Percentiles rank a stretch among this genome's conserved stretches.
Evolutionary conservation across 2,888 invertebrate genomes (phyloP).

Genomic region (Liposcelis brunnea): DNA sequence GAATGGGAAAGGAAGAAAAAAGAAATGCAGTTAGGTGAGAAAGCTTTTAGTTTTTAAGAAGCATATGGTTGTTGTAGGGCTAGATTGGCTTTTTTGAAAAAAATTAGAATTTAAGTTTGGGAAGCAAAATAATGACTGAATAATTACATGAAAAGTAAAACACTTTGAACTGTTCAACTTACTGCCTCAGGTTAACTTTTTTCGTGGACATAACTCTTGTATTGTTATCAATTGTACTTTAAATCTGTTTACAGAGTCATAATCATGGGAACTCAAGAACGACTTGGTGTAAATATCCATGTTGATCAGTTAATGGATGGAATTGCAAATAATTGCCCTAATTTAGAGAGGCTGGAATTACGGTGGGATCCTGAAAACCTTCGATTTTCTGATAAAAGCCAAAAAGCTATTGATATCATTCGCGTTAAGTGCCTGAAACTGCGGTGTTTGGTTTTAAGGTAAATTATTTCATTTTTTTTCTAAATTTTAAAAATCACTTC

Average conservation of each 20-base stretch:
- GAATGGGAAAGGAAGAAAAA: not conserved
- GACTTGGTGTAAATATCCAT: slow-evolving; percentile 89
- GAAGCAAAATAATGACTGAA: no score
- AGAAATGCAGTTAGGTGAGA: not conserved
- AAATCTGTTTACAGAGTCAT: slow-evolving; percentile 55
- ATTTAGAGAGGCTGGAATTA: slow-evolving; percentile 79
- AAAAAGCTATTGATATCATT: slow-evolving; percentile 95
- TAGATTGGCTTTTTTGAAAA: no score
- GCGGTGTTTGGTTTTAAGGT: slow-evolving; percentile 84
- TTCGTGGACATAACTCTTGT: no score
- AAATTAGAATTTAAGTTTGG: no score
- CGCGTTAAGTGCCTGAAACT: slow-evolving; percentile 88
- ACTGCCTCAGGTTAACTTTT: no score
- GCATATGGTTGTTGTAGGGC: no score
- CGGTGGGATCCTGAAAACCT: slow-evolving; percentile 98
- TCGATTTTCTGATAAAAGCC: slow-evolving; percentile 96
- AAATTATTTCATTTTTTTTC: slow-evolving; percentile 18
- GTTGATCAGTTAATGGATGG: slow-evolving; percentile 97
- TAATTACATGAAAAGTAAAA: no score
- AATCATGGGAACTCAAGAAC: slow-evolving; percentile 93
- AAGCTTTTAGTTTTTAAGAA: no score
- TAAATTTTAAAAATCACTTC: not conserved
- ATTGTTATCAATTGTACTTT: no score
- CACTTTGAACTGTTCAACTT: no score
- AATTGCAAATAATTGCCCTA: slow-evolving; percentile 81